Conservation (phyloP, 2,797 vertebrate species). For the Hirundo rustica region DNA sequence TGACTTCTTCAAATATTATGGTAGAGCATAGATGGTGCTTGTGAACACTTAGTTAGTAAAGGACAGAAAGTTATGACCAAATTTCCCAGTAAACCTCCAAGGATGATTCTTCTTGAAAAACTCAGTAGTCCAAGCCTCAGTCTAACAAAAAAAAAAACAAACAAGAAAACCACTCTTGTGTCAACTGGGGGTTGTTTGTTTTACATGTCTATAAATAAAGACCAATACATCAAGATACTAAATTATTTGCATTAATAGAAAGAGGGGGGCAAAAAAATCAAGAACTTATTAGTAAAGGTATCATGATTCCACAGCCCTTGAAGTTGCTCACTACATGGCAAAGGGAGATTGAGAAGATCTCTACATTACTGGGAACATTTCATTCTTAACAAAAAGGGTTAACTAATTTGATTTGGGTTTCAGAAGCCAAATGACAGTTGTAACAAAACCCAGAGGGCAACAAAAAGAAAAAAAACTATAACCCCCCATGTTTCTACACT, state of each 20-base stretch:
- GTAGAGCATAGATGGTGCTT: neutral
- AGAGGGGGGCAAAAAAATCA: accelerated
- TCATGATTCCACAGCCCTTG: neutral
- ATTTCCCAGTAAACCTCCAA: neutral
- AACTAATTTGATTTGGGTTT: neutral
- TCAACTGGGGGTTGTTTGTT: neutral
- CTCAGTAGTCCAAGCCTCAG: neutral
- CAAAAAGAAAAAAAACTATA: neutral
- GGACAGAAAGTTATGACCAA: neutral
- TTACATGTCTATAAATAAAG: neutral
- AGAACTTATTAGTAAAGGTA: neutral
- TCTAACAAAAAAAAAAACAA: neutral
- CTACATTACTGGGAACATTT: neutral
- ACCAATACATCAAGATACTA: neutral
- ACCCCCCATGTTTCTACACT: neutral
- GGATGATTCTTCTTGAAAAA: neutral
- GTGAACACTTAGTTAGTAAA: neutral
- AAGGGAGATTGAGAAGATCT: neutral
- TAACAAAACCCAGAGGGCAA: neutral
- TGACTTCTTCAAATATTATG: neutral
- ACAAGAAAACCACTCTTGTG: too few relatives aligned
- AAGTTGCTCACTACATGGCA: neutral
- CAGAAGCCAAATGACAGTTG: neutral
- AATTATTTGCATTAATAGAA: neutral
- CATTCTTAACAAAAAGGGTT: neutral